phyloP scores from a whole-genome alignment of 2,797 vertebrate species.

The Lagocephalus sceleratus region DNA sequence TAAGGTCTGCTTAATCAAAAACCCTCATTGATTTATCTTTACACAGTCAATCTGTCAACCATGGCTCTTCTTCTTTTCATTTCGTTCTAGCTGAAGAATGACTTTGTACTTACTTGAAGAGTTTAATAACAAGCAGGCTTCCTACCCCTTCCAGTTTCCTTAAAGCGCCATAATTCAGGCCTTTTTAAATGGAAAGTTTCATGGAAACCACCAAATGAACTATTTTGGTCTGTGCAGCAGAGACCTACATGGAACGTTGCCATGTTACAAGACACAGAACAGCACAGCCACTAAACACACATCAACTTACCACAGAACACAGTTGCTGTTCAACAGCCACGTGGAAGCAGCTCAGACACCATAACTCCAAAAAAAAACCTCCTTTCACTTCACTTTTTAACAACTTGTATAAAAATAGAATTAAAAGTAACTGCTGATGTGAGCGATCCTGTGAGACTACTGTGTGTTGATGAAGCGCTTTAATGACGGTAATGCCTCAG shows the following conservation, averaged over 20 bases:
- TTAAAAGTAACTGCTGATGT: too few relatives aligned
- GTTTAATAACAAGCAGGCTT: constrained; percentile 29
- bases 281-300: constrained; percentile 37
- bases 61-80: constrained; percentile 15
- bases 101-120: too few relatives aligned
- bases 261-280: constrained; percentile 36
- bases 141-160: constrained; percentile 26
- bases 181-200: constrained; percentile 58
- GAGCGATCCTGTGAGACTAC: too few relatives aligned
- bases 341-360: neutral
- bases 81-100: constrained; percentile 8
- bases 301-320: constrained; percentile 38
- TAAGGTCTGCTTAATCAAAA: too few relatives aligned
- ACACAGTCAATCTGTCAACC: constrained; percentile 30
- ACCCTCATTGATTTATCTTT: constrained; percentile 10
- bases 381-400: constrained; percentile 4
- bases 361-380: too few relatives aligned
- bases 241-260: constrained; percentile 46
- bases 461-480: too few relatives aligned
- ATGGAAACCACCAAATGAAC: constrained; percentile 41
- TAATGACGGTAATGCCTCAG: too few relatives aligned
- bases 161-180: constrained; percentile 35
- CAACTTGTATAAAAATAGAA: too few relatives aligned
- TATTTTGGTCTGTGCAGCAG: constrained; percentile 45
- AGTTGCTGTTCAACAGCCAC: constrained; percentile 18